Percentiles rank a stretch among this genome's conserved stretches.
Evolutionary conservation across 1,140 invertebrate genomes (phyloP).

Genomic region (Eriocheir sinensis): DNA sequence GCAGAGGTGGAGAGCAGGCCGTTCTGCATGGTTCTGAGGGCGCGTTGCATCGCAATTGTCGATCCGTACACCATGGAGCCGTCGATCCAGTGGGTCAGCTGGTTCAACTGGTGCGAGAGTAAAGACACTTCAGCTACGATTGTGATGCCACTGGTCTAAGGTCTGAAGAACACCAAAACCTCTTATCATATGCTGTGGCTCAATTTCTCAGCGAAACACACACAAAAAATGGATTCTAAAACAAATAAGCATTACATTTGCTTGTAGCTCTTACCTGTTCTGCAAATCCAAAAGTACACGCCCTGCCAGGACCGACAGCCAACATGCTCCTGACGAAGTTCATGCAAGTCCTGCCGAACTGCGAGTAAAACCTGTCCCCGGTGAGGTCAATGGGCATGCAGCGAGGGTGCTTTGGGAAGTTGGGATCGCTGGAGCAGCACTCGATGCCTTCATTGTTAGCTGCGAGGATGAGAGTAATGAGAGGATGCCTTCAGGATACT

Average conservation of each 20-base stretch:
- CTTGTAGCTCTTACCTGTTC: conserved; percentile 79
- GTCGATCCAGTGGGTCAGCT: conserved; percentile 83
- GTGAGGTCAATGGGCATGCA: conserved; percentile 84
- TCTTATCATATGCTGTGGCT: too few relatives aligned
- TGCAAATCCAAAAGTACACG: conserved; percentile 81
- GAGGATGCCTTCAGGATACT: neutral
- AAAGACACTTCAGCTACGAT: neutral
- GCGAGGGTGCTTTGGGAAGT: conserved; percentile 81
- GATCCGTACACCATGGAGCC: conserved; percentile 84
- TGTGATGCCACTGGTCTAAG: neutral
- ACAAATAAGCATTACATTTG: too few relatives aligned
- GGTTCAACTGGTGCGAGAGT: conserved; percentile 82
- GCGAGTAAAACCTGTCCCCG: conserved; percentile 82
- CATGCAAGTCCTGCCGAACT: conserved; percentile 80
- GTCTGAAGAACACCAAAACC: neutral
- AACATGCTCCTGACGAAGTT: conserved; percentile 82
- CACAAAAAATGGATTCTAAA: too few relatives aligned
- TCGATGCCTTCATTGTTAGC: conserved; percentile 80
- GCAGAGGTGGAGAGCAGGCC: conserved; percentile 79
- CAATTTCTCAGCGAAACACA: too few relatives aligned
- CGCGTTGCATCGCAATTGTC: conserved; percentile 81
- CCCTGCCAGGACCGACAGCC: conserved; percentile 80
- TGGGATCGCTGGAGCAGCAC: conserved; percentile 78
- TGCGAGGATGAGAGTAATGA: neutral
- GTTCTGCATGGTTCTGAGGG: conserved; percentile 80